phyloP scores from a whole-genome alignment of 2,113 vertebrate genomes.

The Platysternon megacephalum region DNA sequence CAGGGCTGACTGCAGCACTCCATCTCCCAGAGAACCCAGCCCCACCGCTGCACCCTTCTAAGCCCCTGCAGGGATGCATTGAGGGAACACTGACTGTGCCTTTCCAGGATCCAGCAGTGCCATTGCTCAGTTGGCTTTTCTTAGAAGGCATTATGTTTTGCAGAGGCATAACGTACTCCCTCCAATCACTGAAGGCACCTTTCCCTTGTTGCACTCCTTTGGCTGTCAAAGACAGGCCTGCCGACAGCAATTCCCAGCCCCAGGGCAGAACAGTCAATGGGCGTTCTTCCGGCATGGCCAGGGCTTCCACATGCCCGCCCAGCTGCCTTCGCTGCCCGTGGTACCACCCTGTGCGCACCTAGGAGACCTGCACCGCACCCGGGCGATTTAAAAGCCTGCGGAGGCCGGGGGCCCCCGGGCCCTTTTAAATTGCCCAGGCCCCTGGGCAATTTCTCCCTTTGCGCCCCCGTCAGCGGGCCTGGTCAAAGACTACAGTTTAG shows the following conservation, averaged over 20 bases:
- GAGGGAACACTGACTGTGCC: fast-evolving
- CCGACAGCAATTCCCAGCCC: no score
- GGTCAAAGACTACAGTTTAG: slow-evolving; percentile 7
- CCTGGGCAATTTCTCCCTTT: no score
- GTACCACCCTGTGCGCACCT: no score
- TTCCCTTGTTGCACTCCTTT: slow-evolving; percentile 39
- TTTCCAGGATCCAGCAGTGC: neutral
- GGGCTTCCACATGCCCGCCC: no score
- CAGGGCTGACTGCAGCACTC: neutral
- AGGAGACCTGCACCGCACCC: no score
- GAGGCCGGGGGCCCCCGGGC: no score
- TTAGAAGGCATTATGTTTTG: neutral
- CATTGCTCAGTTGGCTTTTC: slow-evolving; percentile 27
- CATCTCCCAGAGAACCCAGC: neutral
- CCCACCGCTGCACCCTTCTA: neutral
- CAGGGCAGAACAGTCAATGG: no score
- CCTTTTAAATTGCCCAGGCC: no score
- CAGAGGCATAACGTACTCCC: slow-evolving; percentile 25
- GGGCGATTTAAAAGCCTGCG: no score
- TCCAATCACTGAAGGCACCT: neutral
- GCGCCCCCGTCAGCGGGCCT: no score
- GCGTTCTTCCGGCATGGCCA: no score
- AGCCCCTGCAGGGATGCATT: fast-evolving
- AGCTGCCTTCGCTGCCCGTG: no score
- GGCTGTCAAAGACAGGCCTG: slow-evolving; percentile 35